A percentile compares a stretch with the other conserved stretches of the same genome.
Conservation (phyloP, 2,113 vertebrate species). For the Lasiurus borealis region DNA sequence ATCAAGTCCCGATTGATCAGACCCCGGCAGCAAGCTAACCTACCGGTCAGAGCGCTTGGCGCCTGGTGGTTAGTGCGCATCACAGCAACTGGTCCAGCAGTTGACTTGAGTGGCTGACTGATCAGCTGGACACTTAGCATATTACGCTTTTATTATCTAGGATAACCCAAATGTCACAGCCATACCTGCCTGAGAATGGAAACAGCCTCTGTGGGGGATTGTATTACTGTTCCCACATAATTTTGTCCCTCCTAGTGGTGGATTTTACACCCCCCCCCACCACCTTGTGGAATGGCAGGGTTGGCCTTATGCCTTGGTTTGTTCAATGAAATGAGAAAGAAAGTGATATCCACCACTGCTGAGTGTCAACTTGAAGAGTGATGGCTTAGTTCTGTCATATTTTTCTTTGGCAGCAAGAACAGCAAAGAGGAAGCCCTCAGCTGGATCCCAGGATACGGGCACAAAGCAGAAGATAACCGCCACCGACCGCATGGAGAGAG, state of each 20-base stretch:
- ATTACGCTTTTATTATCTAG: too few relatives aligned
- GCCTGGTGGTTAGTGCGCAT: too few relatives aligned
- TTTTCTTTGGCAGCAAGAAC: neutral
- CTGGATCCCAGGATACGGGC: neutral
- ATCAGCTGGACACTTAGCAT: too few relatives aligned
- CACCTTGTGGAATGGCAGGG: neutral
- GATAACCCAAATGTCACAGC: neutral
- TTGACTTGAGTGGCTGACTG: too few relatives aligned
- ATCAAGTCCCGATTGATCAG: too few relatives aligned
- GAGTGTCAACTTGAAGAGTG: neutral
- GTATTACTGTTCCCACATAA: neutral
- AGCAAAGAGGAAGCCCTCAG: neutral
- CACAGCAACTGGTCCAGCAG: too few relatives aligned
- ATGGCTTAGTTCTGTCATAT: neutral
- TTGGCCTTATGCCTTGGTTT: conserved; percentile 40
- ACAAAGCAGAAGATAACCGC: neutral
- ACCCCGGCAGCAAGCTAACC: too few relatives aligned
- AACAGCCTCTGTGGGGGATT: neutral
- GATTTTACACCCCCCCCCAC: neutral
- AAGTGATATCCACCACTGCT: neutral
- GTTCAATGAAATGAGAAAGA: neutral
- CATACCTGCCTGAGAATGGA: neutral
- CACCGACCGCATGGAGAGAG: neutral
- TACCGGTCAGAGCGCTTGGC: too few relatives aligned
- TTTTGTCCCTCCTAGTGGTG: neutral